Conservation (phyloP, 2,113 vertebrate species). For the Uropsilus gracilis region DNA sequence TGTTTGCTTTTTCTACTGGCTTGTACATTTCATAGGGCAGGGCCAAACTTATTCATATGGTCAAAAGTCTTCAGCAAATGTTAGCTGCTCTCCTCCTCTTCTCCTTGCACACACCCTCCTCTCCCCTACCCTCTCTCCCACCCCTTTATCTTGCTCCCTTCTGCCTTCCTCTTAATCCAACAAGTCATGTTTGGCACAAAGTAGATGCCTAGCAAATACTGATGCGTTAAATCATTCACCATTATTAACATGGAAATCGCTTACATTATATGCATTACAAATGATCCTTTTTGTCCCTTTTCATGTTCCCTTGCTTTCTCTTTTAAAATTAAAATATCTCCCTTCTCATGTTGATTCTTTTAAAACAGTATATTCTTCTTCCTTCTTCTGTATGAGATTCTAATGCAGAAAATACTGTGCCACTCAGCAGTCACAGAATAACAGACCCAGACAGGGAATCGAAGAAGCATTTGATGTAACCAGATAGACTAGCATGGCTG, state of each 20-base stretch:
- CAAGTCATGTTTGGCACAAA: neutral
- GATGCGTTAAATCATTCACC: neutral
- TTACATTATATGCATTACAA: neutral
- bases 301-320: neutral
- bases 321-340: neutral
- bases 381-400: neutral
- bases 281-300: neutral
- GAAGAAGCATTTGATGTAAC: constrained; percentile 13
- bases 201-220: neutral
- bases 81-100: neutral
- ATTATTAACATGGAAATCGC: neutral
- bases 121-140: too few relatives aligned
- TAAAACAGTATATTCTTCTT: neutral
- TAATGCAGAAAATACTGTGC: neutral
- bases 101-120: too few relatives aligned
- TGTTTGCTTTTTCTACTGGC: neutral
- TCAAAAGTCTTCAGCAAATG: neutral
- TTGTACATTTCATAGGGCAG: neutral
- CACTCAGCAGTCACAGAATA: constrained; percentile 9
- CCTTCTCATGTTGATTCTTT: constrained; percentile 24
- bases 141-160: too few relatives aligned
- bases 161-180: neutral
- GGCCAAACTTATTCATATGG: neutral
- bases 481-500: neutral
- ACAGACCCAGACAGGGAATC: constrained; percentile 33